A percentile compares a stretch with the other conserved stretches of the same genome.
These are phyloP conservation scores for Ectobius pallidus DNA, from an alignment of 2,888 invertebrate genomes.

Conservation along the genomic window DNA sequence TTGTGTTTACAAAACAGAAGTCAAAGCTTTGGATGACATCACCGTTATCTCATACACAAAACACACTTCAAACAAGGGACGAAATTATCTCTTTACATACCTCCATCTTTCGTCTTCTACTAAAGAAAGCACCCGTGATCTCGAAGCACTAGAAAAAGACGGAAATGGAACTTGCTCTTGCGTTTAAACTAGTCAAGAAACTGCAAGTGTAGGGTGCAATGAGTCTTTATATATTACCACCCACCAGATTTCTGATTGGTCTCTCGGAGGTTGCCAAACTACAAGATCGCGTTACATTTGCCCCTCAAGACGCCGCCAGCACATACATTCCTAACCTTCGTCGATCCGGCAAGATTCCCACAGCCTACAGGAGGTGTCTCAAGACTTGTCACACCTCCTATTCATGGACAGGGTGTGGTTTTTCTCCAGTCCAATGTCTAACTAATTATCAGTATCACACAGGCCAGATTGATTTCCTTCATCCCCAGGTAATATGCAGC, in stretches of 20 bases:
- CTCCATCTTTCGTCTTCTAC: conserved; percentile 9
- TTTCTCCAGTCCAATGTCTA: too few species aligned
- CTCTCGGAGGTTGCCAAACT: conserved; percentile 23
- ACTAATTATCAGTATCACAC: too few species aligned
- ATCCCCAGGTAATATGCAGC: too few species aligned
- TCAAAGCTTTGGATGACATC: too few species aligned
- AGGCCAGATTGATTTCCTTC: too few species aligned
- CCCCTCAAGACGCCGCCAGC: neutral
- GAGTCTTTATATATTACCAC: conserved; percentile 22
- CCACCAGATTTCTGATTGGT: conserved; percentile 13
- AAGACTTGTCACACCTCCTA: neutral
- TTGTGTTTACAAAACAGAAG: too few species aligned
- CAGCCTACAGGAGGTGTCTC: neutral
- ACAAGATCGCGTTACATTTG: conserved; percentile 29
- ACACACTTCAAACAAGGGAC: too few species aligned
- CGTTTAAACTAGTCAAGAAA: neutral
- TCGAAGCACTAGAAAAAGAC: neutral
- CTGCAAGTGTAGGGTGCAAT: neutral
- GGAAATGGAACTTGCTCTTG: too few species aligned
- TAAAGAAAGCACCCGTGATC: conserved; percentile 5
- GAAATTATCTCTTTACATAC: too few species aligned
- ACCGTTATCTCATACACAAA: too few species aligned
- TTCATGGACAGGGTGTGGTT: conserved; percentile 15
- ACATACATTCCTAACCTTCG: conserved; percentile 26
- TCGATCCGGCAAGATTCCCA: conserved; percentile 29